Evolutionary conservation across 2,797 vertebrate genomes (phyloP), one percentile per base, ranked within the genome.

Genomic region (Chelonia mydas): DNA sequence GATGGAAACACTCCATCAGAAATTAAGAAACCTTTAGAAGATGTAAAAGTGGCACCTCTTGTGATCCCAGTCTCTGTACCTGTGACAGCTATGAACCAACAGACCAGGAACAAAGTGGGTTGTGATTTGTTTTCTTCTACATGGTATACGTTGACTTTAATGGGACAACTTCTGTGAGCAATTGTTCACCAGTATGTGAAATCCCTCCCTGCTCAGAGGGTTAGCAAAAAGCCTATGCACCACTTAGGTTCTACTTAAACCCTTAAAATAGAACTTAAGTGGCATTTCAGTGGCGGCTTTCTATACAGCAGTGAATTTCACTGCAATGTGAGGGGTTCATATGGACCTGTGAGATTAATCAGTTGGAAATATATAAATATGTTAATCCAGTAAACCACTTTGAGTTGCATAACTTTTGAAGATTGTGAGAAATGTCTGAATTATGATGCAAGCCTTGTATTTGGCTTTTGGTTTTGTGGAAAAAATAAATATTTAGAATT

Each of bases 11-110:
- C 76, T 45, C 78, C 92, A 78, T 78, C 85, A 8, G 88, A 51
- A 90, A 83, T 57, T n/a, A 88, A 82, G 88, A 89, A 83, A 78
- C 74, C 79, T 45, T 51, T 59, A 28, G 94, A 93, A 80, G 87
- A 77, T 33, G 31, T 2, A 1, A 41, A 92, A 1, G 19, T 55
- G 21, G 92, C 92, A 15, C 96, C 97, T 28, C 81, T 96, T 23
- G 96, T 98, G 80, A 97, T 97, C 6, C 97, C 98, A 0, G 94
- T 98, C 27, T 97, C 97, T 0, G 97, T 98, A 5, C 98, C 98
- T 3, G 94, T 97, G 51, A 92, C 68, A 17, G n/a, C 84, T 10
- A 19, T 33, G 8, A 82, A 53, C 45, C 54, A 33, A 5, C 83
- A 81, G 21, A 27, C 12, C 21, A 84, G 90, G 37, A 86, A 33